Evolutionary conservation across 2,113 vertebrate genomes (phyloP).

Genomic region (Natator depressus): DNA sequence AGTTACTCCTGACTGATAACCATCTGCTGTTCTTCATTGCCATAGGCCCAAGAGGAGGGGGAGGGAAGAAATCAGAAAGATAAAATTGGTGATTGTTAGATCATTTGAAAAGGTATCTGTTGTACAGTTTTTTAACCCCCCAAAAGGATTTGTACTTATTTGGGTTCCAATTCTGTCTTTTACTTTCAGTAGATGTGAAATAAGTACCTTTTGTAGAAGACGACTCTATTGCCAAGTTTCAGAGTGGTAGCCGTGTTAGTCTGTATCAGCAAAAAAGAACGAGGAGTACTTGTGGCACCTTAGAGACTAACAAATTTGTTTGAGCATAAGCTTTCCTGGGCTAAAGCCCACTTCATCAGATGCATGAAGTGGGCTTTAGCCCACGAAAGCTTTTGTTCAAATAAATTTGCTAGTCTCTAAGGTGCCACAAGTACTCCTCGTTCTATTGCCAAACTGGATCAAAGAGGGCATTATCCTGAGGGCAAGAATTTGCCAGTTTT

Average conservation of each 20-base stretch:
- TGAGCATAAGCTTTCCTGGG: too few relatives aligned
- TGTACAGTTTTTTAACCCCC: background rate
- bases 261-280: too few relatives aligned
- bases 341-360: too few relatives aligned
- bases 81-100: constrained; percentile 58
- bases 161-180: background rate
- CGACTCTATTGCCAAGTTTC: background rate
- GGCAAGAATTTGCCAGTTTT: background rate
- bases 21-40: constrained; percentile 77
- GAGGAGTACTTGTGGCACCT: too few relatives aligned
- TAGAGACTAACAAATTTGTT: too few relatives aligned
- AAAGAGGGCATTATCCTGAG: background rate
- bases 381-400: too few relatives aligned
- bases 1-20: constrained; percentile 82
- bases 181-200: background rate
- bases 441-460: background rate
- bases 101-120: constrained; percentile 45
- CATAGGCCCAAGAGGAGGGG: constrained; percentile 58
- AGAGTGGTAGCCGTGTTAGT: too few relatives aligned
- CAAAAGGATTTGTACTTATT: background rate
- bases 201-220: background rate
- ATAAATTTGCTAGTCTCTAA: too few relatives aligned
- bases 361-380: too few relatives aligned
- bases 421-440: too few relatives aligned
- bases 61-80: constrained; percentile 48